phyloP scores from a whole-genome alignment of 2,888 invertebrate species.

The Drosophila mercatorum region DNA sequence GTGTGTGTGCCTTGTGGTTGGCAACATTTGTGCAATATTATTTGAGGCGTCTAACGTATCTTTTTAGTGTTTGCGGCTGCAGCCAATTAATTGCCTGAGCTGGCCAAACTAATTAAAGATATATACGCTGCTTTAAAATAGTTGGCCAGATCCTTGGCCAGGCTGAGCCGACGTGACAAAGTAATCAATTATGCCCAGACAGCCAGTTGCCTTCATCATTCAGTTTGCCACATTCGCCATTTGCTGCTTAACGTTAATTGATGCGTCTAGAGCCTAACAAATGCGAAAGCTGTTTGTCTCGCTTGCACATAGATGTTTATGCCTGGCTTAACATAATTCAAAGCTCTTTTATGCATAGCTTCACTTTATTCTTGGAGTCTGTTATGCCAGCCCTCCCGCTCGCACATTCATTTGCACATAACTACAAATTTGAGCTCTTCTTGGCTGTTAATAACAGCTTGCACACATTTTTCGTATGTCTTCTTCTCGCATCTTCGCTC shows the following conservation, averaged over 20 bases:
- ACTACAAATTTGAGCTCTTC: not conserved
- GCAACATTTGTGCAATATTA: slow-evolving; percentile 79
- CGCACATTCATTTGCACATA: not conserved
- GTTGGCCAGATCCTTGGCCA: slow-evolving; percentile 15
- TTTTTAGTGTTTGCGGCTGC: slow-evolving; percentile 56
- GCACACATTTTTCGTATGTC: not conserved
- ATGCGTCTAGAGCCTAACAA: not conserved
- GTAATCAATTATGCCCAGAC: slow-evolving; percentile 12
- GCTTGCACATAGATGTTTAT: not conserved
- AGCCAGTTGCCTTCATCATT: slow-evolving; percentile 1
- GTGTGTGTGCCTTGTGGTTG: slow-evolving; percentile 49
- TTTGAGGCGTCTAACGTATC: slow-evolving; percentile 61
- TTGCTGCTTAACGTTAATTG: not conserved
- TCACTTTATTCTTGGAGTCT: not conserved
- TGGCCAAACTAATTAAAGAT: slow-evolving; percentile 71
- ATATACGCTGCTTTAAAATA: slow-evolving; percentile 67
- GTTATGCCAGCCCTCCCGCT: not conserved
- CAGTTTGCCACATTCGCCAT: not conserved
- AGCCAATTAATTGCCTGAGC: slow-evolving; percentile 50
- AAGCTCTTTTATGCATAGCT: not conserved
- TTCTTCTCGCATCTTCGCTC: not conserved
- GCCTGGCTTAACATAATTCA: not conserved
- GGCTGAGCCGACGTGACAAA: slow-evolving; percentile 6
- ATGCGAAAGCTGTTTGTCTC: not conserved
- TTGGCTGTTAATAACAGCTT: not conserved